phyloP scores from a whole-genome alignment of 2,797 vertebrate genomes.

The Sylvia borin region DNA sequence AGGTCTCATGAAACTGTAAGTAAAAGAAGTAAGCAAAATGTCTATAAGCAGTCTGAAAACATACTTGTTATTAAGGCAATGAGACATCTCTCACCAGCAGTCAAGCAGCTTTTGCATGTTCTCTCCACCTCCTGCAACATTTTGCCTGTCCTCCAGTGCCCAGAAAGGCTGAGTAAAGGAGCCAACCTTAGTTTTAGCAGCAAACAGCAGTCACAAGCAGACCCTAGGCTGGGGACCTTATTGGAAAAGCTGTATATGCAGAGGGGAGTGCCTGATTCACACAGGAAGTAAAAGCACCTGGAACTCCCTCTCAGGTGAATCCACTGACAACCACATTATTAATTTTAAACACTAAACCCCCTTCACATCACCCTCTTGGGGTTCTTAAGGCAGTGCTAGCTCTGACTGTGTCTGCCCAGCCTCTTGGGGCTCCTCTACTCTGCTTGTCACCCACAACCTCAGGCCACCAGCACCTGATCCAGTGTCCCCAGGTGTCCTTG shows the following conservation, averaged over 20 bases:
- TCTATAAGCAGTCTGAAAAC: neutral
- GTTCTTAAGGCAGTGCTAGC: neutral
- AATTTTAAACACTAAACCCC: neutral
- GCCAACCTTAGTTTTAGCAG: neutral
- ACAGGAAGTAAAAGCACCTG: neutral
- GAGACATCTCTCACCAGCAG: neutral
- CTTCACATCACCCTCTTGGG: fast-evolving
- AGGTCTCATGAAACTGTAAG: neutral
- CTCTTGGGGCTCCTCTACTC: neutral
- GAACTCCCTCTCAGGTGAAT: neutral
- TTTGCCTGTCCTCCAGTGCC: neutral
- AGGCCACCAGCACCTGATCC: too few species aligned
- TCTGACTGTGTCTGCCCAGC: neutral
- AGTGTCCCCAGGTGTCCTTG: fast-evolving
- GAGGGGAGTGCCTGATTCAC: neutral
- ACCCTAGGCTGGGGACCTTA: neutral
- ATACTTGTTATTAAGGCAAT: neutral
- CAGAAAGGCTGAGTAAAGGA: neutral
- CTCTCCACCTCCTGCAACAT: neutral
- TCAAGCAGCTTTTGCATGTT: fast-evolving
- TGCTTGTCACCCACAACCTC: too few species aligned
- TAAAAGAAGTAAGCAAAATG: neutral
- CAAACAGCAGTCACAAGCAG: neutral
- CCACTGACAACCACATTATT: neutral
- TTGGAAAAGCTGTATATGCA: neutral